Evolutionary conservation across 1,140 invertebrate species (phyloP), one percentile per base, ranked within the genome.

Genomic region (Brachionus angularis): DNA sequence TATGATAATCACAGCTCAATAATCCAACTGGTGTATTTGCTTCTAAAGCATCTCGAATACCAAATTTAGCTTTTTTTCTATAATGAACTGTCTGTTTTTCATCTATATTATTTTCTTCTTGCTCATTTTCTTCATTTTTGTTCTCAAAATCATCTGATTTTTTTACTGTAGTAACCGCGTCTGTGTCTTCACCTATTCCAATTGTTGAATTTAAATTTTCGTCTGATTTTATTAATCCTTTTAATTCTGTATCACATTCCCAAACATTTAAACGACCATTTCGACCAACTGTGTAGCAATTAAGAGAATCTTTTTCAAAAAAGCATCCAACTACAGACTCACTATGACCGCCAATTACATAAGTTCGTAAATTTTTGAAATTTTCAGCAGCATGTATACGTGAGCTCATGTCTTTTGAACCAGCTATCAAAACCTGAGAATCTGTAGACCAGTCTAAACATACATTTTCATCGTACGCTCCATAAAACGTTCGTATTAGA

Each of bases 371-470:
- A 71, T 95, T 92, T 12, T 82, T 81, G 67, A 85, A 87, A 74
- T 86, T 88, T 58, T 89, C 84, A 0, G 92, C 77, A 7, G 87
- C 86, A 78, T 89, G 91, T 14, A 96, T 83, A 78, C 88, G 88
- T 0, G 87, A 88, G n/a, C 87, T 85, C 76, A 87, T 91, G 79
- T 96, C 91, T 78, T 90, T 90, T 2, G 89, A 89, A 1, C 91
- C 92, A 39, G 90, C 87, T 71, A 88, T 88, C 27, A 96, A 79
- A 23, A 93, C 81, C 85, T 78, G 88, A 0, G 93, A 96, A 81
- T 96, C 93, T 44, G 84, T 85, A 0, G 91, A 93, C 94, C 94
- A 97, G 79, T 91, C 87, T 18, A 97, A 75, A 77, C 86, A 92
- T 0, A 88, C 89, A 0, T 89, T 88, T 72, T 91, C 88, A 80